Conservation (phyloP, 2,888 invertebrate species). For the Sycophila texana region DNA sequence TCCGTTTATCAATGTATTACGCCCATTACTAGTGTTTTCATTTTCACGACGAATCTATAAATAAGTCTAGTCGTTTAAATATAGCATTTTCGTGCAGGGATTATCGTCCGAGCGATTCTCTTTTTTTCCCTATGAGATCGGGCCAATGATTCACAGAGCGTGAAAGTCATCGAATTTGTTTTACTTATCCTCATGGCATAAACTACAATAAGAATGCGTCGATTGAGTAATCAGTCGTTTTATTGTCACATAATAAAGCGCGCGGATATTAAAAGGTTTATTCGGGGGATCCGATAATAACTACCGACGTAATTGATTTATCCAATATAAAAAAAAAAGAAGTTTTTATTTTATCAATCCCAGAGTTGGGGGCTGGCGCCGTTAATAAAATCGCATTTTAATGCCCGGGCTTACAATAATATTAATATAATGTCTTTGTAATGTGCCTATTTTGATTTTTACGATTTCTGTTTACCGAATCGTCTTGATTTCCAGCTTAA, state of each 20-base stretch:
- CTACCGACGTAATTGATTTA: conserved; percentile 14
- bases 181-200: conserved; percentile 3
- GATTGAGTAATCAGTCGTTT: conserved; percentile 28
- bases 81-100: conserved; percentile 15
- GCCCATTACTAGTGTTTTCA: not conserved
- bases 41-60: conserved; percentile 30
- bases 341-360: not conserved
- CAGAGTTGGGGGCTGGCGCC: not conserved
- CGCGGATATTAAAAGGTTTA: conserved; percentile 19
- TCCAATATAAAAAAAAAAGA: not conserved
- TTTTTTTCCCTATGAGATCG: not conserved
- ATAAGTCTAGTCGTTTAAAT: conserved; percentile 17
- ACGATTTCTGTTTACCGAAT: not conserved
- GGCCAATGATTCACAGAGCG: conserved; percentile 17
- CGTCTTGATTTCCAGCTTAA: not conserved
- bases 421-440: conserved; percentile 11
- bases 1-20: conserved; percentile 27
- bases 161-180: conserved; percentile 23
- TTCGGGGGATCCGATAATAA: conserved; percentile 13
- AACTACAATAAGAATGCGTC: conserved; percentile 12
- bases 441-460: conserved; percentile 25
- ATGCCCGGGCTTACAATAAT: conserved; percentile 8
- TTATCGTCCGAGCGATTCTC: conserved; percentile 5
- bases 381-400: conserved; percentile 31
- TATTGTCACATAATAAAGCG: conserved; percentile 11